Conservation (phyloP, 2,888 invertebrate genomes). For the Zygaena filipendulae region DNA sequence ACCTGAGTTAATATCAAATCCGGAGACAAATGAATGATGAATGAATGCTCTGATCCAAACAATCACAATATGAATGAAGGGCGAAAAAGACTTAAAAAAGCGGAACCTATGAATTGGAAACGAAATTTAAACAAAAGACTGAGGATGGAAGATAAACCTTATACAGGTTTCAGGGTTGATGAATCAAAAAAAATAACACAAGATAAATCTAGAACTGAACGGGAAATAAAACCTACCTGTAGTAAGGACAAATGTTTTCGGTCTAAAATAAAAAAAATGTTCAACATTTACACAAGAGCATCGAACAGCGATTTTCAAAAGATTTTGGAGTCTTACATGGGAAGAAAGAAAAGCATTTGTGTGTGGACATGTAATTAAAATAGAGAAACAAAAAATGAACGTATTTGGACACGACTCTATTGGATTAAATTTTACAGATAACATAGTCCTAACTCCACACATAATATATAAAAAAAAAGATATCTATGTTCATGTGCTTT, state of each 20-base stretch:
- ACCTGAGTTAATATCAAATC: too few relatives aligned
- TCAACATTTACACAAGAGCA: constrained; percentile 3
- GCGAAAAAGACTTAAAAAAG: constrained; percentile 3
- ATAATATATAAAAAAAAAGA: too few relatives aligned
- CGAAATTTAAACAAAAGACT: constrained; percentile 6
- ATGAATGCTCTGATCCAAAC: too few relatives aligned
- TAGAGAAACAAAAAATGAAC: too few relatives aligned
- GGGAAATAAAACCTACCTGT: constrained; percentile 3
- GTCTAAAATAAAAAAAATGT: constrained; percentile 1
- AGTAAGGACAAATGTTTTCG: constrained; percentile 1
- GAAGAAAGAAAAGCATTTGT: constrained; percentile 2
- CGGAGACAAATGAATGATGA: too few relatives aligned
- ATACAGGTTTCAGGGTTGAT: not conserved
- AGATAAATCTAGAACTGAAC: not conserved
- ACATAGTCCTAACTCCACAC: too few relatives aligned
- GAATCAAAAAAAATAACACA: constrained; percentile 1
- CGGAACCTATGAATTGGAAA: constrained; percentile 9
- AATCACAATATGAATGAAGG: constrained; percentile 5
- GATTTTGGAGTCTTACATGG: constrained; percentile 4
- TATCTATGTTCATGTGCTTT: too few relatives aligned
- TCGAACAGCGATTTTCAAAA: constrained; percentile 1
- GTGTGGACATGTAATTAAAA: not conserved
- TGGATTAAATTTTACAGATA: too few relatives aligned
- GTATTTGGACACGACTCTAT: too few relatives aligned
- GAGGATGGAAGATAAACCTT: constrained; percentile 3